Conservation (phyloP, 2,888 invertebrate species). For the Leptinotarsa rubiginosa region DNA sequence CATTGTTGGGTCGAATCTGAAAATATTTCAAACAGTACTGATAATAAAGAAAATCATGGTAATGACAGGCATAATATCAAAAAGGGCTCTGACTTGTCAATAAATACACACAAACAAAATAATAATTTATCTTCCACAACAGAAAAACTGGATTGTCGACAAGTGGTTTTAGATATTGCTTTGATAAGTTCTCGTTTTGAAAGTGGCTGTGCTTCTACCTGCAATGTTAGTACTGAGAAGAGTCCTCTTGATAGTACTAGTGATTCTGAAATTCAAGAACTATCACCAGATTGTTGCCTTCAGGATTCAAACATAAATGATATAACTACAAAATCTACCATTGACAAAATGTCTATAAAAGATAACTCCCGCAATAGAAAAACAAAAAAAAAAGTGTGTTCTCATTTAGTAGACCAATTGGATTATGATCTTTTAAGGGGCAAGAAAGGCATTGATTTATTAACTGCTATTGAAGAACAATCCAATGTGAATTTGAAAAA, state of each 20-base stretch:
- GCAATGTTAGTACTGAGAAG: conserved; percentile 54
- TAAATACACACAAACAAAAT: conserved; percentile 28
- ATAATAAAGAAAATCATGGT: conserved; percentile 40
- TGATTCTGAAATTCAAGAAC: conserved; percentile 47
- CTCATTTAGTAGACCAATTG: conserved; percentile 54
- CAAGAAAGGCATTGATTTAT: conserved; percentile 59
- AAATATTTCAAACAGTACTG: conserved; percentile 30
- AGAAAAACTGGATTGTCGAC: conserved; percentile 25
- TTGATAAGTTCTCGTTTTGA: conserved; percentile 35
- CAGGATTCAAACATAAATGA: conserved; percentile 51
- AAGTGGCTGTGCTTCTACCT: conserved; percentile 56
- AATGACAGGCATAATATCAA: conserved; percentile 36
- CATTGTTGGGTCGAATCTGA: conserved; percentile 31
- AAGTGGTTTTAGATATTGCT: conserved; percentile 30
- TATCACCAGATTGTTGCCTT: conserved; percentile 52
- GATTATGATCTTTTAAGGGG: conserved; percentile 58
- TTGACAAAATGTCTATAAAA: conserved; percentile 32
- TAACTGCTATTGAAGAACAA: conserved; percentile 60
- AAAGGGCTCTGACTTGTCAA: conserved; percentile 25
- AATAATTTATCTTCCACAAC: conserved; percentile 34
- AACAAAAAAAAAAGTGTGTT: conserved; percentile 51
- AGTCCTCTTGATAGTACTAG: conserved; percentile 45
- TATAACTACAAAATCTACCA: conserved; percentile 42
- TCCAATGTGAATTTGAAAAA: conserved; percentile 54
- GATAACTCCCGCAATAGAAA: conserved; percentile 46